Evolutionary conservation across 1,140 invertebrate species (phyloP), one percentile per base, ranked within the genome.

Genomic region (Drosophila kepulauana): DNA sequence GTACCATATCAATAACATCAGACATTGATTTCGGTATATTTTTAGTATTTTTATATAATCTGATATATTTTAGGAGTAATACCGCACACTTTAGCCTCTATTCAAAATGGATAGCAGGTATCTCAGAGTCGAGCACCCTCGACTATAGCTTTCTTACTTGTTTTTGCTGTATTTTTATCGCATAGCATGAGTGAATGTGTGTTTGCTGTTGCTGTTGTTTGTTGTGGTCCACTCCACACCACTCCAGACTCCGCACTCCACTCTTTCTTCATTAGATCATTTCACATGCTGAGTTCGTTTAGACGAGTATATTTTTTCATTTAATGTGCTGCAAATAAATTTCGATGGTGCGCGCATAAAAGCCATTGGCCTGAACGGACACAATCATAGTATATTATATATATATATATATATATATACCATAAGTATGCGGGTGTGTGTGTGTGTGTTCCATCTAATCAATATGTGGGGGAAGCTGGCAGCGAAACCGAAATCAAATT

Each of bases 251-350:
- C 20, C 20, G 0, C 20, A 4, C 20, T 25, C 20, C 20, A 25
- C 20, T 25, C 20, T 8, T 1, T 28, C 35, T 54, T 54, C 41
- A 43, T 62, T 33, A 45, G 41, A 64, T 64, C 16, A 58, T 41
- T 72, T 57, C 61, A 46, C 30, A 56, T 56, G 41, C 49, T 46
- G 61, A 35, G 43, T 45, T 51, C 59, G 59, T 51, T 51, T 51
- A 65, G 7, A 38, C 10, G 2, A 7, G 35, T 3, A 10, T 52
- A n/a, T 33, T 35, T 67, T 54, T 25, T 45, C 35, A 11, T n/a
- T 68, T 76, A 78, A 75, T 69, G 75, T 52, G 49, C 54, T 75
- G 64, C 67, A 87, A 87, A 86, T 86, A 87, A 86, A 87, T 86
- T 86, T 69, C 56, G 43, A 71, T 82, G 46, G 35, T 10, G 46